Percentiles rank a stretch among this genome's conserved stretches.
Evolutionary conservation across 2,888 invertebrate genomes (phyloP).

Genomic region (Adela reaumurella): DNA sequence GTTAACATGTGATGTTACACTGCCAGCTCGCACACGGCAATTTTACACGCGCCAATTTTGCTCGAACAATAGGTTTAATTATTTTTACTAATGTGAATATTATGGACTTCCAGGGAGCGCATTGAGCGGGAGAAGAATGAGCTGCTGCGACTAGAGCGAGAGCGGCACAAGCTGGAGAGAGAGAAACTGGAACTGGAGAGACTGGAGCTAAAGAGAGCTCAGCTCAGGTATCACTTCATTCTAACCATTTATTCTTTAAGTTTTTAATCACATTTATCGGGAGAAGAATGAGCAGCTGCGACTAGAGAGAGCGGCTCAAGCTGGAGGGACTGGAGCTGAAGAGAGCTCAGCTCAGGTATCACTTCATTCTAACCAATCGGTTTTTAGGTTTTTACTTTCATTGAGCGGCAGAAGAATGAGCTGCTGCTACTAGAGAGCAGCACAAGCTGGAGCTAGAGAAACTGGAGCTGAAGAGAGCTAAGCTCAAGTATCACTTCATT

Average conservation of each 20-base stretch:
- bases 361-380: too few relatives aligned
- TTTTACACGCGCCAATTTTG: too few relatives aligned
- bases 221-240: slow-evolving; percentile 71
- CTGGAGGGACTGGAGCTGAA: slow-evolving; percentile 81
- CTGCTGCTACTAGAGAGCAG: slow-evolving; percentile 77
- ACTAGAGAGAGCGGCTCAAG: slow-evolving; percentile 74
- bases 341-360: slow-evolving; percentile 72
- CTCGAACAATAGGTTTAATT: too few relatives aligned
- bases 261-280: slow-evolving; percentile 82
- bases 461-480: slow-evolving; percentile 78
- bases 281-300: slow-evolving; percentile 83
- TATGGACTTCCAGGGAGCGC: slow-evolving; percentile 67
- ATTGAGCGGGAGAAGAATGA: slow-evolving; percentile 88
- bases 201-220: slow-evolving; percentile 78
- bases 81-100: too few relatives aligned
- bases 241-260: too few relatives aligned
- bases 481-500: slow-evolving; percentile 71
- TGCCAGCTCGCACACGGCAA: too few relatives aligned
- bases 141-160: slow-evolving; percentile 76
- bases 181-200: slow-evolving; percentile 76
- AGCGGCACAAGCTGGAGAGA: slow-evolving; percentile 73
- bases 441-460: slow-evolving; percentile 75
- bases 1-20: too few relatives aligned
- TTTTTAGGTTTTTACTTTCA: too few relatives aligned
- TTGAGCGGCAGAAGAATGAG: slow-evolving; percentile 86